Evolutionary conservation across 1,140 invertebrate species (phyloP).

Genomic region (Trachymyrmex cornetzi): DNA sequence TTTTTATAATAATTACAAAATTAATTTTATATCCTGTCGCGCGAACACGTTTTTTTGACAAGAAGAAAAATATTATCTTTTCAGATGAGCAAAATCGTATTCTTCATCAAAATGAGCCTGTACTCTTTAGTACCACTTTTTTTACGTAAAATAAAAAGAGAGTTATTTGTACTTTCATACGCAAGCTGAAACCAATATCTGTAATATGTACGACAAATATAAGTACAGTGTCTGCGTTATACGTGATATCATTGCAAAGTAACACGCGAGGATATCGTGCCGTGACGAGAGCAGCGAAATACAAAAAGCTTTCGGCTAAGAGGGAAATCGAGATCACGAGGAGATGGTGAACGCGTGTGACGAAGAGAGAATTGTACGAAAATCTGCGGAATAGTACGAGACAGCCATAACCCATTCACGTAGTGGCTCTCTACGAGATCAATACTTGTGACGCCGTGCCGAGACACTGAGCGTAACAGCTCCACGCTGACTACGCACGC

Average conservation of each 20-base stretch:
- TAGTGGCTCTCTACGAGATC: conserved; percentile 75
- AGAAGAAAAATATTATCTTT: not conserved
- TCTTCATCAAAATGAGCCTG: not conserved
- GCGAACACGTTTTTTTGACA: not conserved
- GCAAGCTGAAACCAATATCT: not conserved
- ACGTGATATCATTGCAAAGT: not conserved
- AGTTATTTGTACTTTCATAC: not conserved
- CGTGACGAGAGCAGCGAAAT: conserved; percentile 32
- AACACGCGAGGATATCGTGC: not conserved
- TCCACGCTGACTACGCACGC: conserved; percentile 45
- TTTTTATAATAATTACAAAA: not conserved
- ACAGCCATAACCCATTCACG: conserved; percentile 77
- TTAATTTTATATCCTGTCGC: not conserved
- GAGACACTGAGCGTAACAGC: conserved; percentile 75
- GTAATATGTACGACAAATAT: not conserved
- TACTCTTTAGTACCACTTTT: not conserved
- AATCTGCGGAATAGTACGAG: conserved; percentile 58
- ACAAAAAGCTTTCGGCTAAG: conserved; percentile 27
- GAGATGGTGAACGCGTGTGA: not conserved
- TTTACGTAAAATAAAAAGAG: not conserved
- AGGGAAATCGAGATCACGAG: conserved; percentile 10
- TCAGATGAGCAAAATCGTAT: not conserved
- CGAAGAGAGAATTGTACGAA: conserved; percentile 21
- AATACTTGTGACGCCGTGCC: conserved; percentile 79
- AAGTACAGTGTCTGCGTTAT: not conserved